Conservation (phyloP, 2,888 invertebrate genomes). For the Pheosia tremula region DNA sequence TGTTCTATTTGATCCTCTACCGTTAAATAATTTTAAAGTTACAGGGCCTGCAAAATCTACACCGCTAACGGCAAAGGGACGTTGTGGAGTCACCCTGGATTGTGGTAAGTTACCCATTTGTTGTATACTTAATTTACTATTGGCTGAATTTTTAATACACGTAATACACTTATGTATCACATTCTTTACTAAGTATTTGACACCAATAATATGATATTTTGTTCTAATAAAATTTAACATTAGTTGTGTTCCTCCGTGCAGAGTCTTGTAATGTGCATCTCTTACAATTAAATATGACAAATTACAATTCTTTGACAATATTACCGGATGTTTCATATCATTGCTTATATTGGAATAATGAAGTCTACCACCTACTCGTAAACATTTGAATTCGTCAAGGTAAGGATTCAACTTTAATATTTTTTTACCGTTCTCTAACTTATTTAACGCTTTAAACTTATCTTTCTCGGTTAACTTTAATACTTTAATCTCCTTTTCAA, state of each 20-base stretch:
- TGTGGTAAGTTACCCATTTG: constrained; percentile 13
- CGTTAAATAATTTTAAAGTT: too few relatives aligned
- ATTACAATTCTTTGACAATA: background rate
- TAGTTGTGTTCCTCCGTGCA: constrained; percentile 8
- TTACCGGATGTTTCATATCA: constrained; percentile 1
- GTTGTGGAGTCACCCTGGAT: constrained; percentile 7
- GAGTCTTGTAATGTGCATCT: background rate
- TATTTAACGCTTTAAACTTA: background rate
- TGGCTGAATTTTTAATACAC: constrained; percentile 7
- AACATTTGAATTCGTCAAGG: background rate
- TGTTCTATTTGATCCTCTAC: too few relatives aligned
- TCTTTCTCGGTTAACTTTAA: too few relatives aligned
- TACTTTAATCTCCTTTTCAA: too few relatives aligned
- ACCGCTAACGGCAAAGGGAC: constrained; percentile 11
- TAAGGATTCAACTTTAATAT: background rate
- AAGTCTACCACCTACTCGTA: background rate
- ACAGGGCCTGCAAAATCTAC: constrained; percentile 18
- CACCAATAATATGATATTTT: constrained; percentile 9
- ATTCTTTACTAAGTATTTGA: background rate
- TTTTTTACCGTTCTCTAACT: background rate
- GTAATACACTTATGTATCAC: constrained; percentile 6
- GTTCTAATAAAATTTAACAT: constrained; percentile 10
- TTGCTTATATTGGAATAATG: background rate
- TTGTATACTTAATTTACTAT: background rate
- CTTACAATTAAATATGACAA: background rate